phyloP scores from a whole-genome alignment of 2,113 vertebrate species.

The Tragulus kanchil region DNA sequence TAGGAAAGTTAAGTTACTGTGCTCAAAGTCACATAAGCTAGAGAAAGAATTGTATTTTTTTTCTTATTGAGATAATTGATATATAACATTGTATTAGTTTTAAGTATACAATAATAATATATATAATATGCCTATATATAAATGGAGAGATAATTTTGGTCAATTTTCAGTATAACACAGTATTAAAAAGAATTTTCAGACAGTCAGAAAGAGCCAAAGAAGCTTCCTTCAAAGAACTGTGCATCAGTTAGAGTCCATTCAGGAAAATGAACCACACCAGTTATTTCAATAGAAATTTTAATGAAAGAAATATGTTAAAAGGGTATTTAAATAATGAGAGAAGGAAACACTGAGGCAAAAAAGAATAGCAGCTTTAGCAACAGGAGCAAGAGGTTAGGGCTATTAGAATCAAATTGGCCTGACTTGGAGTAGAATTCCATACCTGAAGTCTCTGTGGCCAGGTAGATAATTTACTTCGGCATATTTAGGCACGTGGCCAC shows the following conservation, averaged over 20 bases:
- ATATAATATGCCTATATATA: background rate
- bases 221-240: background rate
- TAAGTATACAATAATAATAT: background rate
- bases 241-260: background rate
- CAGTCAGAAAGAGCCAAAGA: constrained; percentile 1
- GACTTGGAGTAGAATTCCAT: background rate
- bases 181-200: background rate
- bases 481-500: background rate
- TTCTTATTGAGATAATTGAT: background rate
- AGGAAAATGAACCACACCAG: constrained; percentile 7
- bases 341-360: background rate
- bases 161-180: background rate
- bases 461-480: background rate
- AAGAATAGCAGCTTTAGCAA: background rate
- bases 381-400: background rate
- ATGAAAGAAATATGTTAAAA: constrained; percentile 5
- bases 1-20: constrained; percentile 26
- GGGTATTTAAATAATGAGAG: background rate
- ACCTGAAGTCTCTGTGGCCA: background rate
- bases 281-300: constrained; percentile 35
- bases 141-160: background rate
- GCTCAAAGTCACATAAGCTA: background rate
- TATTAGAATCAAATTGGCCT: background rate
- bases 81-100: background rate
- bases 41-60: background rate